These are phyloP conservation scores for Saimiri boliviensis DNA, from an alignment of 2,113 vertebrate genomes.

Conservation along the genomic window DNA sequence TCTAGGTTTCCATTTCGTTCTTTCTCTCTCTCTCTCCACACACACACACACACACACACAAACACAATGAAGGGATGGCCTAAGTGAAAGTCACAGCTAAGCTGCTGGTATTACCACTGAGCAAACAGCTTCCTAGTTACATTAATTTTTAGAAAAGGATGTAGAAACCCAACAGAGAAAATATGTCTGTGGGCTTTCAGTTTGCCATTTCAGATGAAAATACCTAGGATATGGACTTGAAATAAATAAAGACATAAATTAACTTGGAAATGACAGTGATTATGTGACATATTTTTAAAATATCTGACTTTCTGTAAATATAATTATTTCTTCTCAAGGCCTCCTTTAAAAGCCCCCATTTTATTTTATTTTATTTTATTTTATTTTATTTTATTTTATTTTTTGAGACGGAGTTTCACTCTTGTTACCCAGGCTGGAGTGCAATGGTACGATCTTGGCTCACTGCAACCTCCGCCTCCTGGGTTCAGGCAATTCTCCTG, in stretches of 20 bases:
- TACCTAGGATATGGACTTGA: neutral
- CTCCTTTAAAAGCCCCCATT: neutral
- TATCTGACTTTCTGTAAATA: neutral
- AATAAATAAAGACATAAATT: slow-evolving; percentile 45
- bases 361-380: no score
- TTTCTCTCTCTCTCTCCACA: neutral
- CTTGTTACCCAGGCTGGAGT: no score
- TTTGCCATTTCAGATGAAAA: neutral
- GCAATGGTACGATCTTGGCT: no score
- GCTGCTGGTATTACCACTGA: neutral
- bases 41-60: neutral
- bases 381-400: no score
- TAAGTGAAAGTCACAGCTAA: neutral
- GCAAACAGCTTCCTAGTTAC: neutral
- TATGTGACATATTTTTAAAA: neutral
- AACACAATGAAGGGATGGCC: neutral
- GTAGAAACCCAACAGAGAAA: neutral
- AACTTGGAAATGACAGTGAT: slow-evolving; percentile 5
- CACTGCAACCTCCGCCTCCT: no score
- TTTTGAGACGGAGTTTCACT: no score
- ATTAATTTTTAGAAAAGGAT: neutral
- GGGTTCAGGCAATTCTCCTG: no score
- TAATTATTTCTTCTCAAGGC: slow-evolving; percentile 1
- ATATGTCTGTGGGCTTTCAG: neutral
- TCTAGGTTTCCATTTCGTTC: neutral